Evolutionary conservation across 2,888 invertebrate genomes (phyloP).

Genomic region (Nymphalis urticae): DNA sequence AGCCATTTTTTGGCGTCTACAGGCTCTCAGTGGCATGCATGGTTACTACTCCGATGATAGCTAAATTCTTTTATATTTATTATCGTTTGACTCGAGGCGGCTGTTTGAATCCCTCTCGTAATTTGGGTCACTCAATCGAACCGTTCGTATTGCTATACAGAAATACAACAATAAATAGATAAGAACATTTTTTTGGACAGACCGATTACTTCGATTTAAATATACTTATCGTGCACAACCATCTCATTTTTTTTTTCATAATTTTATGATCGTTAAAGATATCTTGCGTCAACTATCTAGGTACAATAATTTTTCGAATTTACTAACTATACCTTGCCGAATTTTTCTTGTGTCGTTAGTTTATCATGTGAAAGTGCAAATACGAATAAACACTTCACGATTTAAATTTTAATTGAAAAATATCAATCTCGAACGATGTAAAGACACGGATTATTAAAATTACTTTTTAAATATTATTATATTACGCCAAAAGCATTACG

Average conservation of each 20-base stretch:
- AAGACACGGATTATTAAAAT: slow-evolving; percentile 11
- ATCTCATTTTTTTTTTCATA: slow-evolving; percentile 57
- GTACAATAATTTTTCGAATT: slow-evolving; percentile 23
- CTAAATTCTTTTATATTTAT: slow-evolving; percentile 42
- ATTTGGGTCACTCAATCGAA: slow-evolving; percentile 2
- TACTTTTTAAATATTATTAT: slow-evolving; percentile 8
- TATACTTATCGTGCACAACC: slow-evolving; percentile 79
- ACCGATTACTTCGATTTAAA: slow-evolving; percentile 64
- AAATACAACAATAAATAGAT: slow-evolving; percentile 22
- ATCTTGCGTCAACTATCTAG: slow-evolving; percentile 23
- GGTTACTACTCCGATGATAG: slow-evolving; percentile 66
- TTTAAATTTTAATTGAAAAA: slow-evolving; percentile 1
- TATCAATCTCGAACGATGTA: slow-evolving; percentile 9
- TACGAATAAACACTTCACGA: slow-evolving; percentile 17
- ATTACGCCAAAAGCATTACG: slow-evolving; percentile 4
- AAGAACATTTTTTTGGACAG: slow-evolving; percentile 63
- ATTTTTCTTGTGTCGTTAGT: slow-evolving; percentile 15
- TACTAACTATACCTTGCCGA: slow-evolving; percentile 22
- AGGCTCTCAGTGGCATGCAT: slow-evolving; percentile 68
- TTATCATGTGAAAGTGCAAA: slow-evolving; percentile 21
- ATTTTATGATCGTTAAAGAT: slow-evolving; percentile 47
- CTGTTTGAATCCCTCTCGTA: slow-evolving; percentile 18
- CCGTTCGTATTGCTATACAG: slow-evolving; percentile 2
- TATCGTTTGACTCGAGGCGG: slow-evolving; percentile 39
- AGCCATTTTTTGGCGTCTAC: slow-evolving; percentile 63